Conservation (phyloP, 2,888 invertebrate genomes). For the Phyllotreta striolata region DNA sequence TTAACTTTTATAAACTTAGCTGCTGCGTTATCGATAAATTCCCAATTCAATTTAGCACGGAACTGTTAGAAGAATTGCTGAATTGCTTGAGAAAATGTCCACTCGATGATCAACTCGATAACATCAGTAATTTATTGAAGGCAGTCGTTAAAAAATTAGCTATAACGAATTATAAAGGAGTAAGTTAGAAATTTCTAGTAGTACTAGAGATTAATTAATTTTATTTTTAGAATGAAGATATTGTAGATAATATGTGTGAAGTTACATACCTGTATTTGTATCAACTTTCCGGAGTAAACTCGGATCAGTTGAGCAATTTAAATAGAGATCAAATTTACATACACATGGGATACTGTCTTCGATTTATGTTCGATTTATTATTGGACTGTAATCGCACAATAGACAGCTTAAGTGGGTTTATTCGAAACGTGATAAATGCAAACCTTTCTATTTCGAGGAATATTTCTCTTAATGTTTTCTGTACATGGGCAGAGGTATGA, state of each 20-base stretch:
- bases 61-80: conserved; percentile 51
- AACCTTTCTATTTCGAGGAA: conserved; percentile 48
- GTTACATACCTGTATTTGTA: conserved; percentile 47
- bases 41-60: conserved; percentile 43
- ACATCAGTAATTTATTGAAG: conserved; percentile 43
- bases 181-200: conserved; percentile 4
- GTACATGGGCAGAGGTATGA: conserved; percentile 57
- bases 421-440: conserved; percentile 46
- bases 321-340: conserved; percentile 47
- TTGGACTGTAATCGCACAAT: conserved; percentile 42
- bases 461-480: conserved; percentile 55
- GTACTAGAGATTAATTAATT: background rate
- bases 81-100: conserved; percentile 49
- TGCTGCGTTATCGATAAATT: conserved; percentile 46
- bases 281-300: conserved; percentile 47
- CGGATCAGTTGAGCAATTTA: conserved; percentile 45
- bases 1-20: conserved; percentile 47
- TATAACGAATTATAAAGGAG: conserved; percentile 22
- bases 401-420: conserved; percentile 43
- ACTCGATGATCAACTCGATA: conserved; percentile 43
- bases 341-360: conserved; percentile 53
- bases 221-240: conserved; percentile 44
- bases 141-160: conserved; percentile 39
- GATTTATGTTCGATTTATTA: conserved; percentile 52
- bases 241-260: conserved; percentile 43